Evolutionary conservation across 2,797 vertebrate species (phyloP).

Genomic region (Oryzias sinensis): DNA sequence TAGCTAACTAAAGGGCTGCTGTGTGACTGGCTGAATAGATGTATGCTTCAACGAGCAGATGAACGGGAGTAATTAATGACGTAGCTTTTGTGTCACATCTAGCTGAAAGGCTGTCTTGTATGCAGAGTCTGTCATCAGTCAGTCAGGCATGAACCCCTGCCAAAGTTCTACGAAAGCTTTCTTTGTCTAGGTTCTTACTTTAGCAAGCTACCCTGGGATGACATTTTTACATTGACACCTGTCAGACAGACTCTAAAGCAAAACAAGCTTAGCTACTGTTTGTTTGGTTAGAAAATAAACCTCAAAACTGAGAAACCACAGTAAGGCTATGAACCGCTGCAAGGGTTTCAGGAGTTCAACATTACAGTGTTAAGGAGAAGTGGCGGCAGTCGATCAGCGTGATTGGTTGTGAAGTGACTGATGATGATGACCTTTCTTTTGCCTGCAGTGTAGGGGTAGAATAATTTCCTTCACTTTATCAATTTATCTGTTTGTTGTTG

Average conservation of each 20-base stretch:
- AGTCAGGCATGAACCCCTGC: background rate
- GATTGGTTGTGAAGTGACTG: slow-evolving; percentile 63
- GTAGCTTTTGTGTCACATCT: no score
- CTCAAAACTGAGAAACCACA: slow-evolving; percentile 11
- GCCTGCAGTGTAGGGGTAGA: slow-evolving; percentile 54
- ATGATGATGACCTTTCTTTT: slow-evolving; percentile 74
- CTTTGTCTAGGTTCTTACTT: background rate
- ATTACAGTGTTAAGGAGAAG: slow-evolving; percentile 37
- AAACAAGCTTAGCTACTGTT: background rate
- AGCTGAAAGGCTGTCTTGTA: background rate
- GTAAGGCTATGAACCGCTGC: slow-evolving; percentile 2
- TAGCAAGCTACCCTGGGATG: background rate
- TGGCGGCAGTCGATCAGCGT: slow-evolving; percentile 49
- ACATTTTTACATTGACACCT: background rate
- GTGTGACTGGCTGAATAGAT: no score
- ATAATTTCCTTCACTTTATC: slow-evolving; percentile 68
- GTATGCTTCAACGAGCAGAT: no score
- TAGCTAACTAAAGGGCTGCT: no score
- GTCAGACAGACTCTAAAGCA: background rate
- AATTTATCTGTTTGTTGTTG: slow-evolving; percentile 57
- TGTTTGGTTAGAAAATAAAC: slow-evolving; percentile 4
- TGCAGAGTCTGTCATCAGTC: background rate
- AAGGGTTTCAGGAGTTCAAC: slow-evolving; percentile 15
- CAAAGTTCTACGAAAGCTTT: background rate
- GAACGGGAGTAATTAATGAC: no score